A percentile compares a stretch with the other conserved stretches of the same genome.
Conservation (phyloP, 2,888 invertebrate genomes). For the Agriopis aurantiaria region DNA sequence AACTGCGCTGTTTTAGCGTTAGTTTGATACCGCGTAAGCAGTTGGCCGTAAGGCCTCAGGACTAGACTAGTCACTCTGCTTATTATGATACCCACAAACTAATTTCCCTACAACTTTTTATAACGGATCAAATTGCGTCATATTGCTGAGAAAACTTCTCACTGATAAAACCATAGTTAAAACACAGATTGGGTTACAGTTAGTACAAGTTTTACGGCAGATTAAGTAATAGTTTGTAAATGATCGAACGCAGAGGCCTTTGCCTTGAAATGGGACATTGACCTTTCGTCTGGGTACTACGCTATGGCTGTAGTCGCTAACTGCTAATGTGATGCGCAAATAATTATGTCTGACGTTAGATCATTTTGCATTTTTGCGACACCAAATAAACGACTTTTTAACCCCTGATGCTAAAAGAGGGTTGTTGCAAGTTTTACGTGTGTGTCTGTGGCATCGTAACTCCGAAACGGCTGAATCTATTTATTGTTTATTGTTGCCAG, state of each 20-base stretch:
- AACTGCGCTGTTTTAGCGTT: no score
- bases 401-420: no score
- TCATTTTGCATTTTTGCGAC: not conserved
- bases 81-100: no score
- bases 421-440: no score
- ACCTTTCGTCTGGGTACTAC: constrained; percentile 19
- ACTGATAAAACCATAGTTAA: not conserved
- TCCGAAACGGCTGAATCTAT: no score
- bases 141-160: not conserved
- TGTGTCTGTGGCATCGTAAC: no score
- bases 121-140: not conserved
- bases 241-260: constrained; percentile 9
- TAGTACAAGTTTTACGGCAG: not conserved
- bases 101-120: no score
- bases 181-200: not conserved
- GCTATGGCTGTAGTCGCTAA: constrained; percentile 7
- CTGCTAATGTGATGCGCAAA: constrained; percentile 14
- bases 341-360: not conserved
- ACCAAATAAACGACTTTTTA: not conserved
- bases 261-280: constrained; percentile 23
- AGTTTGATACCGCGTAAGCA: no score
- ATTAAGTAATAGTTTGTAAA: not conserved
- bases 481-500: no score
- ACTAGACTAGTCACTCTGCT: no score
- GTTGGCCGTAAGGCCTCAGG: no score